Percentiles rank a stretch among this genome's conserved stretches.
Evolutionary conservation across 2,797 vertebrate genomes (phyloP).

Genomic region (Hypotaenidia philippensis): DNA sequence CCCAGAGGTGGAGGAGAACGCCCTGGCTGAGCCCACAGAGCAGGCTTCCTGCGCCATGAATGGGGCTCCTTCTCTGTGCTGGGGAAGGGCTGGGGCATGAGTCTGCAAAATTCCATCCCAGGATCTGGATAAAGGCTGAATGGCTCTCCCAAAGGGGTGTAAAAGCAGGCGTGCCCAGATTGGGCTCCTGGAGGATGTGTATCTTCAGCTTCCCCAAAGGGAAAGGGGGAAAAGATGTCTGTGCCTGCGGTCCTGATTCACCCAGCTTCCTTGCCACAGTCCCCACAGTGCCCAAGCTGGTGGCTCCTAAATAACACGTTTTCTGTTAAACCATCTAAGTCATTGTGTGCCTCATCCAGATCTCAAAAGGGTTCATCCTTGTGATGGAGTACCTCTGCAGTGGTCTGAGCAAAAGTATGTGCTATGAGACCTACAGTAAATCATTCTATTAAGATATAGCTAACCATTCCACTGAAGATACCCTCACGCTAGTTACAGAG

Average conservation of each 20-base stretch:
- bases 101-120: not conserved
- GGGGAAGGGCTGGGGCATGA: not conserved
- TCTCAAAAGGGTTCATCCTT: not conserved
- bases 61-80: not conserved
- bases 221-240: not conserved
- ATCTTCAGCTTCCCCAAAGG: not conserved
- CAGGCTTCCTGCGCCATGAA: not conserved
- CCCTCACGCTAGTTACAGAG: not conserved
- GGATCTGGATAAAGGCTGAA: not conserved
- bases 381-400: not conserved
- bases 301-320: accelerated
- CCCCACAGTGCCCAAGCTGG: not conserved
- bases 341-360: not conserved
- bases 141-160: not conserved
- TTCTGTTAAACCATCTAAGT: not conserved
- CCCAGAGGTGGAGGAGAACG: not conserved
- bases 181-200: not conserved
- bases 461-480: not conserved
- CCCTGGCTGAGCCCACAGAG: too few species aligned
- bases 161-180: not conserved
- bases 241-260: accelerated
- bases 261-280: accelerated
- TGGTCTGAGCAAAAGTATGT: not conserved
- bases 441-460: not conserved
- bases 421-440: not conserved